These are phyloP conservation scores for Ectobius pallidus DNA, from an alignment of 2,888 invertebrate genomes.

Conservation along the genomic window DNA sequence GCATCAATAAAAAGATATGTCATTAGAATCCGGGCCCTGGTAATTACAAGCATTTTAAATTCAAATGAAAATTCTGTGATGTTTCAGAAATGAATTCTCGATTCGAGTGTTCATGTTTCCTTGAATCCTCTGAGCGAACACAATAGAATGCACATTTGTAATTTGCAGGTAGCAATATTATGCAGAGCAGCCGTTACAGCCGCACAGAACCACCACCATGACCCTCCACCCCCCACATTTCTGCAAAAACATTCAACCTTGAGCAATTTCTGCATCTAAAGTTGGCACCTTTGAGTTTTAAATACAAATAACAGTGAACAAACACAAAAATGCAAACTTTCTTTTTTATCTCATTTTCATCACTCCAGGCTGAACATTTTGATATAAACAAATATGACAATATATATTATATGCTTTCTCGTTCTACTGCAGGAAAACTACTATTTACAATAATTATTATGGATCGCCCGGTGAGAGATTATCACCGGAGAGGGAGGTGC, in stretches of 20 bases:
- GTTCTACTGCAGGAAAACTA: neutral
- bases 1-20: too few relatives aligned
- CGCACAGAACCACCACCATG: conserved; percentile 11
- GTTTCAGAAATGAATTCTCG: too few relatives aligned
- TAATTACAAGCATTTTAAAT: too few relatives aligned
- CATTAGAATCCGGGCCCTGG: too few relatives aligned
- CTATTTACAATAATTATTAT: conserved; percentile 16
- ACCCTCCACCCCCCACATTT: conserved; percentile 1
- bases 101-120: too few relatives aligned
- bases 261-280: conserved; percentile 1
- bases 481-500: too few relatives aligned
- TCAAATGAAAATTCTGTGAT: too few relatives aligned
- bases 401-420: neutral
- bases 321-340: conserved; percentile 14
- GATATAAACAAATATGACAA: conserved; percentile 7
- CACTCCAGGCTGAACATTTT: conserved; percentile 16
- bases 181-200: neutral
- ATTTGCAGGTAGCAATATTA: neutral
- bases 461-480: too few relatives aligned
- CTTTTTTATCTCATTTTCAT: neutral
- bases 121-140: neutral
- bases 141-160: neutral
- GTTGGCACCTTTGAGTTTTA: conserved; percentile 9
- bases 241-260: conserved; percentile 15
- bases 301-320: neutral